Base-by-base conservation (phyloP, 2,113 vertebrate species). In the Chaetorhynchus papuensis region DNA sequence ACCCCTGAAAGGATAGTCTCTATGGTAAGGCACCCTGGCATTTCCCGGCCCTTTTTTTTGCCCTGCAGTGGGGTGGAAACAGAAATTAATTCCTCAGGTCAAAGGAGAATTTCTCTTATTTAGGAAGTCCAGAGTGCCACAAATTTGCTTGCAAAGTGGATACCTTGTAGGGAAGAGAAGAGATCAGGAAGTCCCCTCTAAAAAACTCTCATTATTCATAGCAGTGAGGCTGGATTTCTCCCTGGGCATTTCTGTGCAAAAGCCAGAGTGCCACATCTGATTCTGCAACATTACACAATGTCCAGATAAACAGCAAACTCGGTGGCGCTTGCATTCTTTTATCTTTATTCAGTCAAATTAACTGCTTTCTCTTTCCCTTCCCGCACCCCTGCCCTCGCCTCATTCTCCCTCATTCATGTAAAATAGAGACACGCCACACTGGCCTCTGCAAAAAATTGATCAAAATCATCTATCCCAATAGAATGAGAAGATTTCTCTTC, bases 261-360 rank as follows among this genome's bases (percentile, higher is more conserved):
- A 97, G 95, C 90, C 92, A 64, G 53, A 93, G 93, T 72, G 82
- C 85, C 96, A 63, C 49, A 90, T 94, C 93, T 94, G 53, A 88
- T 94, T 96, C 93, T 86, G 42, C 95, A 97, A 95, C 76, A 83
- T 95, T 91, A 77, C 87, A 70, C 88, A 72, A 91, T 95, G 97
- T 95, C 96, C 97, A 94, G 96, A 97, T 93, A 96, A 95, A 97
- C 84, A 94, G 93, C 41, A 47, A 89, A 96, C 50, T 92, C 94
- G 11, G 59, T 60, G 81, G 96, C 0, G 41, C 93, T 96, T 69
- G 33, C 47, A 64, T 86, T 83, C 94, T 96, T 97, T 98, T 97
- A 95, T 95, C 97, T 97, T 97, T 98, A 97, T 97, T 97, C 97
- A 98, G 97, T 94, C 96, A 96, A 97, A 98, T 97, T 95, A 97